Evolutionary conservation across 2,888 invertebrate genomes (phyloP), one percentile per base, ranked within the genome.

Genomic region (Pachycephus smyrnensis): DNA sequence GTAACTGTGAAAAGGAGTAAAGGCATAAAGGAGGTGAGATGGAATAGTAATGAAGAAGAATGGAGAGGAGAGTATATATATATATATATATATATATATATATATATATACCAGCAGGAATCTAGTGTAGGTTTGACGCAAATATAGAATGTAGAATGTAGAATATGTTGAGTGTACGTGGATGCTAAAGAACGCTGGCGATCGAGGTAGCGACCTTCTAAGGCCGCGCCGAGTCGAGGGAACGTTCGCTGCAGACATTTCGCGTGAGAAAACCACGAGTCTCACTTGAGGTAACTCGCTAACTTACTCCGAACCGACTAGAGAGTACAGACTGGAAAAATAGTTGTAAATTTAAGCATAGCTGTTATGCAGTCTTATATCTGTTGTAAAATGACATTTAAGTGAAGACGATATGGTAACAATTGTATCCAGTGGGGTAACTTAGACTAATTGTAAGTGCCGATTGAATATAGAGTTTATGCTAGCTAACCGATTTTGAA

Each of bases 151-250:
- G 76, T 55, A 32, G 30, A 76, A 69, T 30, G 69, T 31, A 37
- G 69, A 33, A 55, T 23, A 77, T 40, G 75, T 78, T 78, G 76
- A 75, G 78, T 77, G 79, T 73, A 74, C 73, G 77, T 80, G 86
- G 88, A 89, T 88, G 89, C 89, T 88, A 86, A 89, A 89, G 89
- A 89, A 90, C 89, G 89, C 87, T 89, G 86, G 88, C 87, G 55
- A 55, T 82, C 86, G 84, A 86, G 88, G 86, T 87, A 89, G 88
- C 88, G 88, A 88, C 89, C 89, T 89, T 89, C 89, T 89, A 89
- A 89, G 89, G 89, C 88, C 88, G 88, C 87, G 88, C 83, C 83
- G 84, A 87, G 82, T 84, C 82, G 84, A 71, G 31, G 32, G 71
- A 71, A 71, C 32, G 71, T 33, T 71, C 33, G 71, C 71, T 33